Conservation (phyloP, 2,113 vertebrate genomes). For the Falco punctatus region DNA sequence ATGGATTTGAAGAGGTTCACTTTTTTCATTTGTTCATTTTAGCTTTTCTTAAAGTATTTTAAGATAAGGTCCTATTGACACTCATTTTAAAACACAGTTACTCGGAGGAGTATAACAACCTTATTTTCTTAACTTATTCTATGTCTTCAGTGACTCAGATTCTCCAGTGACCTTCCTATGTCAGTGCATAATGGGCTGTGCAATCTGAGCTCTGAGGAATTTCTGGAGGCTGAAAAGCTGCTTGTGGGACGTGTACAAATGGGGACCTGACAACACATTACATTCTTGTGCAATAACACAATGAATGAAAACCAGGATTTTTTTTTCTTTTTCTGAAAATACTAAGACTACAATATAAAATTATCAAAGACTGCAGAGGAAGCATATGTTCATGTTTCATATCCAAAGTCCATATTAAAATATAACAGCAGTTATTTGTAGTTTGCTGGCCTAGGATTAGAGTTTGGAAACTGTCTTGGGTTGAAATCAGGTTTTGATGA, state of each 20-base stretch:
- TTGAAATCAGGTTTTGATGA: not conserved
- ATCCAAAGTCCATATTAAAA: not conserved
- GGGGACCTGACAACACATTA: not conserved
- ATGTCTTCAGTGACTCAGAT: not conserved
- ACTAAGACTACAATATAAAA: not conserved
- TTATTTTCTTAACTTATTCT: not conserved
- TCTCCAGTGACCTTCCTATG: not conserved
- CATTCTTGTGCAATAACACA: not conserved
- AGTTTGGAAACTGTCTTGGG: not conserved
- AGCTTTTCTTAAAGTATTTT: not conserved
- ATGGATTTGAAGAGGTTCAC: not conserved
- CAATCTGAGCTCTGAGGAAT: not conserved
- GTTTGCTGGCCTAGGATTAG: not conserved
- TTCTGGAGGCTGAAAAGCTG: not conserved
- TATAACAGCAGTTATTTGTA: not conserved
- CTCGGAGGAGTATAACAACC: not conserved
- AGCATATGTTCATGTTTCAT: not conserved
- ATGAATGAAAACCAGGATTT: not conserved
- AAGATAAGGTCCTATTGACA: not conserved
- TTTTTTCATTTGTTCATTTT: not conserved
- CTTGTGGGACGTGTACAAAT: not conserved
- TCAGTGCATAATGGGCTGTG: not conserved
- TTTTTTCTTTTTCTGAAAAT: not conserved
- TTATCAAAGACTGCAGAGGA: not conserved
- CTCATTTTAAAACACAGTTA: not conserved